Evolutionary conservation across 2,113 vertebrate species (phyloP).

Genomic region (Paramisgurnus dabryanus): DNA sequence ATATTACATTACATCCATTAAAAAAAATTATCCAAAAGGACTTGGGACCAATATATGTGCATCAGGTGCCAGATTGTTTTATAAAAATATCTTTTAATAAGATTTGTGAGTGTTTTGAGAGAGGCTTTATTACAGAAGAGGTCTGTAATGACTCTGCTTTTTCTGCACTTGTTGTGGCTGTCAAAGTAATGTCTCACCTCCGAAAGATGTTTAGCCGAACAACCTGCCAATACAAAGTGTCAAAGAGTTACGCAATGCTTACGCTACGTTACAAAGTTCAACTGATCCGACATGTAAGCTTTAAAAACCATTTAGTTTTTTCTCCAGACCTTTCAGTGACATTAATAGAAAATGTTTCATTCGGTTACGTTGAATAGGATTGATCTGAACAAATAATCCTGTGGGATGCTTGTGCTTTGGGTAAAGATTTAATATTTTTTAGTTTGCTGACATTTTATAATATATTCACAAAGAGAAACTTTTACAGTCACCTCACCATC

Average conservation of each 20-base stretch:
- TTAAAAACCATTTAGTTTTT: not conserved
- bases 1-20: too few species aligned
- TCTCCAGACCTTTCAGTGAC: not conserved
- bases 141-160: not conserved
- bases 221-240: not conserved
- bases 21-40: too few species aligned
- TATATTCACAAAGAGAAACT: slow-evolving; percentile 8
- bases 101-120: not conserved
- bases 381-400: not conserved
- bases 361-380: not conserved
- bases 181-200: not conserved
- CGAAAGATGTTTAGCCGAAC: not conserved
- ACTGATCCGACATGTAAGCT: not conserved
- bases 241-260: not conserved
- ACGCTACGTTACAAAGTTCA: not conserved
- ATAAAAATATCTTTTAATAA: too few species aligned
- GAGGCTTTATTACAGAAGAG: not conserved
- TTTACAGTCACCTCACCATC: slow-evolving; percentile 44
- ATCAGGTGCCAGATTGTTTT: too few species aligned
- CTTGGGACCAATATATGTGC: too few species aligned
- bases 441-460: slow-evolving; percentile 9
- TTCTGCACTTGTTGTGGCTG: slow-evolving; percentile 7
- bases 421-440: slow-evolving; percentile 29
- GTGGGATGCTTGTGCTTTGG: not conserved
- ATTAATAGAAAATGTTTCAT: not conserved